These are phyloP conservation scores for Drosophila paramelanica DNA, from an alignment of 2,888 invertebrate species.

Conservation along the genomic window DNA sequence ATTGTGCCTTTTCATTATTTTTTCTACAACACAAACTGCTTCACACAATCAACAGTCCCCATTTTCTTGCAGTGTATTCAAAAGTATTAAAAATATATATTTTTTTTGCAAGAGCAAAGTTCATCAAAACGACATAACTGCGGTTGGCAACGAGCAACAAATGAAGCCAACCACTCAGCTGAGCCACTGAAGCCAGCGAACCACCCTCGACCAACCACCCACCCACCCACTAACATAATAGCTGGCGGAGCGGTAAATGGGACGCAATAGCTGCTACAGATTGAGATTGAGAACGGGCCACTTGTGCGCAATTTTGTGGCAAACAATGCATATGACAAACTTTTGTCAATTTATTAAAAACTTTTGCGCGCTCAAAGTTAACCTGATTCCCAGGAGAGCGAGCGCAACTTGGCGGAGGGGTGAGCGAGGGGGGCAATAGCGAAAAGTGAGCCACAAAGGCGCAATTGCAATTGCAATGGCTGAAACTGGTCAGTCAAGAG, in stretches of 20 bases:
- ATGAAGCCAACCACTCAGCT: constrained; percentile 38
- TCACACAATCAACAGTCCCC: neutral
- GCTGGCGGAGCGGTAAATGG: constrained; percentile 47
- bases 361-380: constrained; percentile 63
- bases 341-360: constrained; percentile 82
- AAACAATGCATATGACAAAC: constrained; percentile 81
- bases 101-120: constrained; percentile 58
- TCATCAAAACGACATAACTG: constrained; percentile 67
- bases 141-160: constrained; percentile 50
- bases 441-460: too few relatives aligned
- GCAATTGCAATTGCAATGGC: constrained; percentile 16
- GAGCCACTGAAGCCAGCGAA: neutral
- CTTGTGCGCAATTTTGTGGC: constrained; percentile 60
- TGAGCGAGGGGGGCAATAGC: neutral
- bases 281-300: constrained; percentile 62
- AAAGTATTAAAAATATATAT: constrained; percentile 20
- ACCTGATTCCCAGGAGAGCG: constrained; percentile 78
- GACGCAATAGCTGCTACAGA: constrained; percentile 31
- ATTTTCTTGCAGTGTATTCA: constrained; percentile 35
- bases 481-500: constrained; percentile 61
- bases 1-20: too few relatives aligned
- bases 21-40: too few relatives aligned
- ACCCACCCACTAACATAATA: constrained; percentile 9
- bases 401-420: constrained; percentile 10
- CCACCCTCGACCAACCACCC: constrained; percentile 33